Evolutionary conservation across 2,888 invertebrate genomes (phyloP).

Genomic region (Dasysyrphus tricinctus): DNA sequence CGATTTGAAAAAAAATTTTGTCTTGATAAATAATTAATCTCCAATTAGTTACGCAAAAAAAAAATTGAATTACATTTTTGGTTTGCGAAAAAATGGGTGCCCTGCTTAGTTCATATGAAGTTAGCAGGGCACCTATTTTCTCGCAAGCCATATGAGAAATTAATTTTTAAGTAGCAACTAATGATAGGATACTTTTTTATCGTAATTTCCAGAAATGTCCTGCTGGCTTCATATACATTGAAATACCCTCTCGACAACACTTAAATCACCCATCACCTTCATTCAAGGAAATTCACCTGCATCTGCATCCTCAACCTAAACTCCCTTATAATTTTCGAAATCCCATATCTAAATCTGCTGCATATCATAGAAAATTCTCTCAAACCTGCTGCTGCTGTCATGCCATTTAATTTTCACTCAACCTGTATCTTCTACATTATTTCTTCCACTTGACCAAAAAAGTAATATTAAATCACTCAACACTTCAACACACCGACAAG

Average conservation of each 20-base stretch:
- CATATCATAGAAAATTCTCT: constrained; percentile 29
- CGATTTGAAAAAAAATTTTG: no score
- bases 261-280: constrained; percentile 1
- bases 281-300: constrained; percentile 30
- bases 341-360: constrained; percentile 36
- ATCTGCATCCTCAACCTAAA: constrained; percentile 43
- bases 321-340: constrained; percentile 16
- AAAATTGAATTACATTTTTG: no score
- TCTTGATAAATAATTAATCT: no score
- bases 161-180: no score
- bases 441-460: constrained; percentile 22
- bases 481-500: constrained; percentile 1
- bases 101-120: no score
- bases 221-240: no score
- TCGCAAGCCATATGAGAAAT: no score
- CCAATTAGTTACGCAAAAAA: no score
- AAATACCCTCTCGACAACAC: constrained; percentile 48
- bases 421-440: constrained; percentile 26
- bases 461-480: constrained; percentile 10
- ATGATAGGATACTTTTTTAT: no score
- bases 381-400: constrained; percentile 44
- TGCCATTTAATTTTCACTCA: constrained; percentile 41
- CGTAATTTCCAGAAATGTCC: no score
- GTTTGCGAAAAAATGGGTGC: no score
- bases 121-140: no score